Percentiles rank a stretch among this genome's conserved stretches.
Evolutionary conservation across 2,888 invertebrate genomes (phyloP).

Genomic region (Esperia sulphurella): DNA sequence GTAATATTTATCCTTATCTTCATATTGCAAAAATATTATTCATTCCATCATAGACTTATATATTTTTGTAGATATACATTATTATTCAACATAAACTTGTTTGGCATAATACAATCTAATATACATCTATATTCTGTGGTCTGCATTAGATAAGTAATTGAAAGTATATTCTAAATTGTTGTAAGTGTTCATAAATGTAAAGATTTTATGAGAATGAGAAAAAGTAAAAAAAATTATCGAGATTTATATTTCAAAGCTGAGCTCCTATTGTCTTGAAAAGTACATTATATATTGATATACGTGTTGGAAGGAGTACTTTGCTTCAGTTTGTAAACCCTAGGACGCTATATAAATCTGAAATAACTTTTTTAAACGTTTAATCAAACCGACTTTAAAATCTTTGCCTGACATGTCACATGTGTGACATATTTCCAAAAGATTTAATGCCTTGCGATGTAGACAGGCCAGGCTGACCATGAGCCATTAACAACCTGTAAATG

Average conservation of each 20-base stretch:
- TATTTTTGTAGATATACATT: constrained; percentile 12
- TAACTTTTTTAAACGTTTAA: too few species aligned
- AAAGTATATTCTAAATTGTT: constrained; percentile 74
- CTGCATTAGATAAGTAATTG: constrained; percentile 37
- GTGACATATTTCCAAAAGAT: too few species aligned
- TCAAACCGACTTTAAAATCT: too few species aligned
- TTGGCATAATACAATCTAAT: background rate
- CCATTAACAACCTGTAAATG: too few species aligned
- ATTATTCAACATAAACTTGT: background rate
- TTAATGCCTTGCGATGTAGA: too few species aligned
- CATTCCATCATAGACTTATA: constrained; percentile 13
- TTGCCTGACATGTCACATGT: too few species aligned
- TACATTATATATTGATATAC: constrained; percentile 29
- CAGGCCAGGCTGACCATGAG: too few species aligned
- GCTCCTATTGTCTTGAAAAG: constrained; percentile 37
- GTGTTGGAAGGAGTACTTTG: constrained; percentile 24
- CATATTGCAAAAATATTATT: background rate
- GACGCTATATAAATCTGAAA: too few species aligned
- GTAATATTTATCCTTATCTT: too few species aligned
- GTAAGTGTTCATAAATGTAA: constrained; percentile 71
- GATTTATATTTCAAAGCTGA: constrained; percentile 35
- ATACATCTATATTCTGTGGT: constrained; percentile 28
- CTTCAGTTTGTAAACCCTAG: background rate
- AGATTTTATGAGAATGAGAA: constrained; percentile 58
- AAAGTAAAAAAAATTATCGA: constrained; percentile 37